Conservation (phyloP, 2,797 vertebrate genomes). For the Carcharodon carcharias region DNA sequence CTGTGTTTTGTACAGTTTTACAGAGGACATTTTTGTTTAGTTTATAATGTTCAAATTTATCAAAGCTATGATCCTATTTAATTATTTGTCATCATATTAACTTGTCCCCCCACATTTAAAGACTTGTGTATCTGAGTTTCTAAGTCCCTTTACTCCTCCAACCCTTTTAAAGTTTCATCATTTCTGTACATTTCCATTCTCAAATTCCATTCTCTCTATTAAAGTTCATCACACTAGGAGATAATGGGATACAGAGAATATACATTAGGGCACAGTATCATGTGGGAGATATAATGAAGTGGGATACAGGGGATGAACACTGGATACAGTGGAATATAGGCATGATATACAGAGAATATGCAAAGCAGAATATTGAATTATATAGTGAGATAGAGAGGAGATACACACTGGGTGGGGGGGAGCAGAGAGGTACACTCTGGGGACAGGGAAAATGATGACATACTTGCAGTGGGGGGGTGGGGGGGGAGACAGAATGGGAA, state of each 20-base stretch:
- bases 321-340: too few species aligned
- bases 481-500: too few species aligned
- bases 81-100: background rate
- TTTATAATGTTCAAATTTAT: background rate
- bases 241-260: background rate
- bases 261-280: too few species aligned
- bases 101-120: background rate
- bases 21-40: too few species aligned
- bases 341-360: too few species aligned
- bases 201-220: background rate
- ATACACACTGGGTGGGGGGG: too few species aligned
- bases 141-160: background rate
- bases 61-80: background rate
- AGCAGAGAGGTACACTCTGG: too few species aligned
- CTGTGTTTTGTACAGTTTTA: background rate
- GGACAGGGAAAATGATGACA: too few species aligned
- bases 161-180: background rate
- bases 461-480: too few species aligned
- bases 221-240: background rate
- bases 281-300: background rate
- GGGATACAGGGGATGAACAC: too few species aligned
- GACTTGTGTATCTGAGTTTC: background rate
- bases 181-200: background rate
- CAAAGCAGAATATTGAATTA: too few species aligned
- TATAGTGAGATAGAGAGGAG: too few species aligned